Base-by-base conservation (phyloP, 2,888 invertebrate species). In the Latrodectus hesperus region DNA sequence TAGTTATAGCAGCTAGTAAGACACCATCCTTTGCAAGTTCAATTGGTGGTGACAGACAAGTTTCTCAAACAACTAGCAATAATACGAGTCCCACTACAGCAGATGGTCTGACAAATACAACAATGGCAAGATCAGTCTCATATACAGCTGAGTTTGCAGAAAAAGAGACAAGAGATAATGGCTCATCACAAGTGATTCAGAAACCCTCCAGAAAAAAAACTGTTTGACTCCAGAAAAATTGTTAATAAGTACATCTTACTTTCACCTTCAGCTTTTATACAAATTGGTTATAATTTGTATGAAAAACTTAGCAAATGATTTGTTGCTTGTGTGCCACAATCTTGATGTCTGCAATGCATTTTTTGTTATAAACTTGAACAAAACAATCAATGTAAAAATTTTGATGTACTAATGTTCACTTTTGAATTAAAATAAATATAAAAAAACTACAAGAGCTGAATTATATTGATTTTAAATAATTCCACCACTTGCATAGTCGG, bases 11-110 rank as follows among this genome's bases (percentile, higher is more conserved):
- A 17, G 86, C 86, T 17, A 87, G 81, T 38, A 87, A 87, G 38
- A 87, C 86, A 5, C 86, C 86, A 12, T 87, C 86, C 14, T 87
- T 87, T 77, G 86, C 86, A 5, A 87, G 86, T 55, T 87, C 86
- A 16, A 81, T 87, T 1, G 76, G 86, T 60, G 81, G 81, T 16
- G 86, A 87, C 14, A 71, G 77, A 22, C 78, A 84, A n/a, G 14
- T 74, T 9, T 72, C 76, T 14, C 80, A 80, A 60, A 80, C 75
- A 26, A 60, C 86, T 9, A 81, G 71, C 26, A 86, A 80, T 49
- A 80, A 80, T 55, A 81, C 86, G 17, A 77, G 81, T 53, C 81
- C 86, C n/a, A 81, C 86, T 10, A 81, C 81, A 10, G 86, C 81
- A 12, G 86, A 87, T 38, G 86, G 81, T 12, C n/a, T 87, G 26